Percentiles rank a stretch among this genome's conserved stretches.
phyloP scores from a whole-genome alignment of 2,797 vertebrate genomes.

The Eptatretus atami region DNA sequence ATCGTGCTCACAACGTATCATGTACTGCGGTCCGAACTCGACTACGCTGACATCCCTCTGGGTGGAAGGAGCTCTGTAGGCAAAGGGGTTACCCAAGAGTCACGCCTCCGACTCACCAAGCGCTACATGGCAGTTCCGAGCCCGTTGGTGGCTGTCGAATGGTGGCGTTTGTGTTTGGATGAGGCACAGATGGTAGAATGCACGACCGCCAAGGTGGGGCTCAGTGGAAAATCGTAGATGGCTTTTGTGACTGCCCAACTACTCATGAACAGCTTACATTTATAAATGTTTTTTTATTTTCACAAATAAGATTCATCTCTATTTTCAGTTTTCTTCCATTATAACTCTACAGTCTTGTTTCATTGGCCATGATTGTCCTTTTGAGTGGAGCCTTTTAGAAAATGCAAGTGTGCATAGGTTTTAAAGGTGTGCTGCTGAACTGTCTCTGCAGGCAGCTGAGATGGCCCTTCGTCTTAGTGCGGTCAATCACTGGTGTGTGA shows the following conservation, averaged over 20 bases:
- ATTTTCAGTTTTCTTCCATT: not conserved
- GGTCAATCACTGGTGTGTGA: constrained; percentile 89
- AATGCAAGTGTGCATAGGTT: too few relatives aligned
- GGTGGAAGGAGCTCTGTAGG: too few relatives aligned
- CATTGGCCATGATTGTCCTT: too few relatives aligned
- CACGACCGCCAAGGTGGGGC: constrained; percentile 54
- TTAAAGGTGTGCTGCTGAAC: too few relatives aligned
- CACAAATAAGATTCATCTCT: not conserved
- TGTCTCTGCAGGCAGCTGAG: constrained; percentile 41
- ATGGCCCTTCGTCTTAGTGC: constrained; percentile 77
- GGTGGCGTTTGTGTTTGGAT: constrained; percentile 92
- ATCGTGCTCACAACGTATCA: constrained; percentile 94
- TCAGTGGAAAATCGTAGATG: too few relatives aligned
- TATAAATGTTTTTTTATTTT: too few relatives aligned
- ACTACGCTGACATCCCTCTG: constrained; percentile 76
- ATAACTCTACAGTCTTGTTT: too few relatives aligned
- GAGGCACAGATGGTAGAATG: constrained; percentile 98
- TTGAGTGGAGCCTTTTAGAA: too few relatives aligned
- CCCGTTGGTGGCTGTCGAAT: constrained; percentile 78
- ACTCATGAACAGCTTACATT: too few relatives aligned
- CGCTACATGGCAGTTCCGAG: constrained; percentile 96
- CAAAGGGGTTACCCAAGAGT: too few relatives aligned
- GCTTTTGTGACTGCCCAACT: too few relatives aligned
- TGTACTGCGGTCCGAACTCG: constrained; percentile 61
- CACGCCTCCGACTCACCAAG: constrained; percentile 68